A percentile compares a stretch with the other conserved stretches of the same genome.
Evolutionary conservation across 2,888 invertebrate genomes (phyloP).

Genomic region (Lasioglossum villosulum): DNA sequence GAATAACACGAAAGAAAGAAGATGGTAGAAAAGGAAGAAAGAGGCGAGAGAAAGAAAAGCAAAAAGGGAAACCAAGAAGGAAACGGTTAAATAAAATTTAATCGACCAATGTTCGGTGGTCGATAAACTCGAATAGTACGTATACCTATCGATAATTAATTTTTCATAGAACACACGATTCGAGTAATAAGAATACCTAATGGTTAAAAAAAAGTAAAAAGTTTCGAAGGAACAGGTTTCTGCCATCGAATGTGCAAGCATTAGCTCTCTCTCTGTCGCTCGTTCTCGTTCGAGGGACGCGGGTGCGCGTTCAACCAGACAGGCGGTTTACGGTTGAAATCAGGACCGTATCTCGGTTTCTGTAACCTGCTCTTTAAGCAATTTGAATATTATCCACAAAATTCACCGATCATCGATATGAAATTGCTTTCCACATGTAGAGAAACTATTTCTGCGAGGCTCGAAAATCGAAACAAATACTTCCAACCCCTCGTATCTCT

Average conservation of each 20-base stretch:
- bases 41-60: conserved; percentile 9
- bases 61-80: not conserved
- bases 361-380: conserved; percentile 27
- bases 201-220: conserved; percentile 80
- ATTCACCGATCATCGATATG: not conserved
- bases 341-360: conserved; percentile 69
- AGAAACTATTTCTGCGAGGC: not conserved
- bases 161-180: conserved; percentile 22
- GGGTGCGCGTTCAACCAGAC: conserved; percentile 78
- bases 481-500: not conserved
- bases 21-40: conserved; percentile 10
- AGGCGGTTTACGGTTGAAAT: conserved; percentile 77
- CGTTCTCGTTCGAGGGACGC: conserved; percentile 67
- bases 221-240: conserved; percentile 82
- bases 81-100: not conserved
- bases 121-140: not conserved
- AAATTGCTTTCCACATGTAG: not conserved
- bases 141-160: conserved; percentile 2
- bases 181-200: conserved; percentile 70
- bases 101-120: not conserved
- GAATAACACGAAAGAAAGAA: conserved; percentile 8
- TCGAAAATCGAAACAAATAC: not conserved
- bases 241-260: conserved; percentile 70
- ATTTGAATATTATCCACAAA: not conserved
- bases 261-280: conserved; percentile 68